These are phyloP conservation scores for Calypte anna DNA, from an alignment of 2,113 vertebrate species.

Conservation along the genomic window DNA sequence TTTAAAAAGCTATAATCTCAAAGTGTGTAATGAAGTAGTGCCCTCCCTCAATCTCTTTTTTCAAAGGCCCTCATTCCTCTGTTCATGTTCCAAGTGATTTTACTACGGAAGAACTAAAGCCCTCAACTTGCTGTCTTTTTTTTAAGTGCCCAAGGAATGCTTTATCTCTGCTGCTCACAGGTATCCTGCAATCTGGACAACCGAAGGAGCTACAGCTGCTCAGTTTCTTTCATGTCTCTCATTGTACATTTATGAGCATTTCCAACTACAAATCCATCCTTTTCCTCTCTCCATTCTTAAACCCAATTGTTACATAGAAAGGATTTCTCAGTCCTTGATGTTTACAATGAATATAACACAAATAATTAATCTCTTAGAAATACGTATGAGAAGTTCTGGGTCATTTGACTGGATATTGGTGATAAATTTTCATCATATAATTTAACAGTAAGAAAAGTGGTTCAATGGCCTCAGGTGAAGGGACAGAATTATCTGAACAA, in stretches of 20 bases:
- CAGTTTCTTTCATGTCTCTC: neutral
- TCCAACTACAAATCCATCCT: neutral
- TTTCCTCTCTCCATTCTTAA: neutral
- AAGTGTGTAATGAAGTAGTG: neutral
- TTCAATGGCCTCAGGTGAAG: neutral
- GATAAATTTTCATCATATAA: neutral
- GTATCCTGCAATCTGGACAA: neutral
- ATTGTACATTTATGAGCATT: neutral
- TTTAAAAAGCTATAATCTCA: neutral
- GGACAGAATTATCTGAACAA: neutral
- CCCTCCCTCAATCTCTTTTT: neutral
- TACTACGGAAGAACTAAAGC: neutral
- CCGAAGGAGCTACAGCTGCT: neutral
- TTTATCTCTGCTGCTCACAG: neutral
- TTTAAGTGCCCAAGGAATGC: neutral
- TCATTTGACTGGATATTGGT: neutral
- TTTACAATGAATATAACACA: neutral
- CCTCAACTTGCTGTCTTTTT: neutral
- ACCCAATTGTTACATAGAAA: neutral
- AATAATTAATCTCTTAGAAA: neutral
- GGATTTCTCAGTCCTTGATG: neutral
- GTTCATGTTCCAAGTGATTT: neutral
- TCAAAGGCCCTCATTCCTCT: neutral
- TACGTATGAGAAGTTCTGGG: neutral
- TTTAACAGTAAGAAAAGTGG: neutral